Conservation (phyloP, 2,797 vertebrate genomes). For the Cephalopachus bancanus region DNA sequence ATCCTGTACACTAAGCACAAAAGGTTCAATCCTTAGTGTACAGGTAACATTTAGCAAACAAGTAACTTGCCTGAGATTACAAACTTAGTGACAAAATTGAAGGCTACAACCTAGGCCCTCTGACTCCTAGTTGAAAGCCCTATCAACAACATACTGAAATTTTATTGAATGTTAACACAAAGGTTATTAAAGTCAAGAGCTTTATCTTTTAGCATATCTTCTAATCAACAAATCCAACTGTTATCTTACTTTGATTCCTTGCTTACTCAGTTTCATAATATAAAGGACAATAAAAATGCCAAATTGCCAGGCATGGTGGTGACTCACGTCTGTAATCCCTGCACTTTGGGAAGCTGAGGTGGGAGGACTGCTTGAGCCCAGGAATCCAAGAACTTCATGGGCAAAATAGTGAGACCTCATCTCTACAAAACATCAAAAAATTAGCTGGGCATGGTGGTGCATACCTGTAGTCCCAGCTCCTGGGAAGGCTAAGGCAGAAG, state of each 20-base stretch:
- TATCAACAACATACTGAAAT: neutral
- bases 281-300: slow-evolving; percentile 1
- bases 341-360: too few species aligned
- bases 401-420: too few species aligned
- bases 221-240: neutral
- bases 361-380: too few species aligned
- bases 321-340: too few species aligned
- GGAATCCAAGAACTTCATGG: too few species aligned
- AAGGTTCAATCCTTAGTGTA: neutral
- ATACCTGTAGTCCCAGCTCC: too few species aligned
- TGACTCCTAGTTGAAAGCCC: neutral
- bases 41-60: slow-evolving; percentile 1
- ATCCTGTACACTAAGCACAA: slow-evolving; percentile 11
- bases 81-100: neutral
- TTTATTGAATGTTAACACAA: slow-evolving; percentile 5
- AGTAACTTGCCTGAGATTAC: neutral
- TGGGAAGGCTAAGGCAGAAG: too few species aligned
- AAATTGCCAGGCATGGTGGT: neutral
- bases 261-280: neutral
- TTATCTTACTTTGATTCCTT: neutral
- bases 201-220: slow-evolving; percentile 37
- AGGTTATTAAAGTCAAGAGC: neutral
- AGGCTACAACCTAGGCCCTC: neutral
- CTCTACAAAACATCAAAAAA: too few species aligned
- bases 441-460: too few species aligned